A percentile compares a stretch with the other conserved stretches of the same genome.
Evolutionary conservation across 2,113 vertebrate species (phyloP).

Genomic region (Caranx melampygus): DNA sequence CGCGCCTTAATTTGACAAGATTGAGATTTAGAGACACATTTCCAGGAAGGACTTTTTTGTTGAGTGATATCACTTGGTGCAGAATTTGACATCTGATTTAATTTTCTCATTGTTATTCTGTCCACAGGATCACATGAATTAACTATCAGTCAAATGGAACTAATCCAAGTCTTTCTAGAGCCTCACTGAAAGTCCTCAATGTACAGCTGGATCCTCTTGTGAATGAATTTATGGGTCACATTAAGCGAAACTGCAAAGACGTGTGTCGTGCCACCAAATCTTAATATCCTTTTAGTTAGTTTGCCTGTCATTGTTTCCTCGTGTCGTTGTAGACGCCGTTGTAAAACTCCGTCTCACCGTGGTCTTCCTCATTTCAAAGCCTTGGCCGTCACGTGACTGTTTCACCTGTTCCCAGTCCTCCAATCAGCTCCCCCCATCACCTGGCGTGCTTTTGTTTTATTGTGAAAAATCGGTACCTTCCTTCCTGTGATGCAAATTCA

Average conservation of each 20-base stretch:
- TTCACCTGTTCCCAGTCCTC: background rate
- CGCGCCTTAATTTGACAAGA: background rate
- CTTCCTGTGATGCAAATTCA: background rate
- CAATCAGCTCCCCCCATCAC: background rate
- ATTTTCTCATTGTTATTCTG: conserved; percentile 11
- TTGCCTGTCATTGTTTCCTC: background rate
- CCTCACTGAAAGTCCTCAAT: conserved; percentile 1
- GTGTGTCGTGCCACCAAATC: background rate
- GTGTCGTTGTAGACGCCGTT: background rate
- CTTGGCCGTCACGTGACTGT: background rate
- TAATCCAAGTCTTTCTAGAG: conserved; percentile 32
- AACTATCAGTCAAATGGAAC: conserved; percentile 36
- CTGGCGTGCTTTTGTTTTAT: background rate
- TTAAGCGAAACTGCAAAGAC: background rate
- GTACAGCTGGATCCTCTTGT: background rate
- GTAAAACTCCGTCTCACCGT: too few species aligned
- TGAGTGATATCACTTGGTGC: background rate
- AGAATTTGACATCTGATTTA: conserved; percentile 1
- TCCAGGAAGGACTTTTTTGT: background rate
- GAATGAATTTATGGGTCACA: background rate
- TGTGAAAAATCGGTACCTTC: background rate
- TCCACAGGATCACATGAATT: conserved; percentile 19
- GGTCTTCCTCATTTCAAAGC: background rate
- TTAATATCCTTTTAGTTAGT: background rate
- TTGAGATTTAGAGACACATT: background rate